Conservation (phyloP, 2,113 vertebrate species). For the Stomatorhinus ivindoensis region DNA sequence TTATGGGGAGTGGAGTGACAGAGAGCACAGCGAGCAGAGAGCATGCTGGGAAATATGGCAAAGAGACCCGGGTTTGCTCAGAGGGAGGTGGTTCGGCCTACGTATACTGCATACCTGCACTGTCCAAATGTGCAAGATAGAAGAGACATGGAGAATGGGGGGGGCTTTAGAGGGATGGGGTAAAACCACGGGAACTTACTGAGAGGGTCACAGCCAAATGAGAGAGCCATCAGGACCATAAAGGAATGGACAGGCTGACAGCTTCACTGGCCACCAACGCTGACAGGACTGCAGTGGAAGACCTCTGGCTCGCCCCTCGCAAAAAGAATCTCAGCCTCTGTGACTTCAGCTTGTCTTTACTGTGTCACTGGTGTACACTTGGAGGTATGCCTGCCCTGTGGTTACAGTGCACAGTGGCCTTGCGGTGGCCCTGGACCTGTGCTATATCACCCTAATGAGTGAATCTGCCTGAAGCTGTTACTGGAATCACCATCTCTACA, state of each 20-base stretch:
- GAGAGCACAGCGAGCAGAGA: background rate
- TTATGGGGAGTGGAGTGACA: background rate
- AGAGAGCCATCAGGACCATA: background rate
- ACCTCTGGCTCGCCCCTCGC: background rate
- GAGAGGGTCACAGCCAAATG: background rate
- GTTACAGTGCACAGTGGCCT: background rate
- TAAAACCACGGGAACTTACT: background rate
- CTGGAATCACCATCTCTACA: background rate
- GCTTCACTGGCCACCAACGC: background rate
- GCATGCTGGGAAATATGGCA: background rate
- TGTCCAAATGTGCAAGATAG: background rate
- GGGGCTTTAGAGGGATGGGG: background rate
- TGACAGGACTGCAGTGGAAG: background rate
- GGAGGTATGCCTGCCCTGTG: background rate
- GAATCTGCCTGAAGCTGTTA: background rate
- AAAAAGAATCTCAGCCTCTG: background rate
- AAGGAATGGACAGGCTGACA: background rate
- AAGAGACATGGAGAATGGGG: background rate
- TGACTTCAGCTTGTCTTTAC: background rate
- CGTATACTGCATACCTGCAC: background rate
- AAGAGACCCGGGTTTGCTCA: background rate
- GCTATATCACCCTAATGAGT: too few species aligned
- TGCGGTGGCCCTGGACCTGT: background rate
- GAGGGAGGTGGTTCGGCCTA: background rate
- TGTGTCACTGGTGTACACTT: background rate